A percentile compares a stretch with the other conserved stretches of the same genome.
Evolutionary conservation across 2,888 invertebrate species (phyloP).

Genomic region (Lamproptera curius): DNA sequence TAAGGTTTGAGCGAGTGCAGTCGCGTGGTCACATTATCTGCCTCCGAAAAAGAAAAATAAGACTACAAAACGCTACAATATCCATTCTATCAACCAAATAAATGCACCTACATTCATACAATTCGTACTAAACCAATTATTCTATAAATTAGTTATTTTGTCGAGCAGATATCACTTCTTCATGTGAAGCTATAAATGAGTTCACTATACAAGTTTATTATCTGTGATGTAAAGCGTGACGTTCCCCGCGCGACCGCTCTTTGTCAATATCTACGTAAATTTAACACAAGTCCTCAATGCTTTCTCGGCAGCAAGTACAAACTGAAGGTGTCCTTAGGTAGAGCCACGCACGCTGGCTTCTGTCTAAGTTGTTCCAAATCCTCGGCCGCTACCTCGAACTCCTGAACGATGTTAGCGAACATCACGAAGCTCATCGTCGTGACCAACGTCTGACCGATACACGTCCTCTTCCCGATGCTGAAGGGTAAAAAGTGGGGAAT

Average conservation of each 20-base stretch:
- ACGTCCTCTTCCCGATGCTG: slow-evolving; percentile 91
- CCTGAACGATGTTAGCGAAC: slow-evolving; percentile 84
- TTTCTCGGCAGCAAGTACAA: slow-evolving; percentile 78
- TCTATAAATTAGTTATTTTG: too few species aligned
- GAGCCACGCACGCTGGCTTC: slow-evolving; percentile 84
- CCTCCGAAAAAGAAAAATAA: too few species aligned
- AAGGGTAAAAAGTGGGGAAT: slow-evolving; percentile 89
- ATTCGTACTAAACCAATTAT: too few species aligned
- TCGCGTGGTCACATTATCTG: slow-evolving; percentile 5
- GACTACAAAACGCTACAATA: too few species aligned
- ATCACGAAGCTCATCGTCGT: slow-evolving; percentile 87
- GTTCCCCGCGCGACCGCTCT: slow-evolving; percentile 21
- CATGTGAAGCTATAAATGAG: too few species aligned
- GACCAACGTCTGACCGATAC: slow-evolving; percentile 89
- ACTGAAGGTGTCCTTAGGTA: slow-evolving; percentile 85
- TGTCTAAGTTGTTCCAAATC: slow-evolving; percentile 74
- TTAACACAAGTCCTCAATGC: too few species aligned
- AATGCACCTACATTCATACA: too few species aligned
- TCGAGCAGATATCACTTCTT: too few species aligned
- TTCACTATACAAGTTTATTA: too few species aligned
- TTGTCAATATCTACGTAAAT: slow-evolving; percentile 27
- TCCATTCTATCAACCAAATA: too few species aligned
- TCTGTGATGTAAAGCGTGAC: background rate
- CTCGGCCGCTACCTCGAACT: slow-evolving; percentile 81
- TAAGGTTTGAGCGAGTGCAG: slow-evolving; percentile 37